Base-by-base conservation (phyloP, 2,797 vertebrate genomes). In the Euthynnus affinis region DNA sequence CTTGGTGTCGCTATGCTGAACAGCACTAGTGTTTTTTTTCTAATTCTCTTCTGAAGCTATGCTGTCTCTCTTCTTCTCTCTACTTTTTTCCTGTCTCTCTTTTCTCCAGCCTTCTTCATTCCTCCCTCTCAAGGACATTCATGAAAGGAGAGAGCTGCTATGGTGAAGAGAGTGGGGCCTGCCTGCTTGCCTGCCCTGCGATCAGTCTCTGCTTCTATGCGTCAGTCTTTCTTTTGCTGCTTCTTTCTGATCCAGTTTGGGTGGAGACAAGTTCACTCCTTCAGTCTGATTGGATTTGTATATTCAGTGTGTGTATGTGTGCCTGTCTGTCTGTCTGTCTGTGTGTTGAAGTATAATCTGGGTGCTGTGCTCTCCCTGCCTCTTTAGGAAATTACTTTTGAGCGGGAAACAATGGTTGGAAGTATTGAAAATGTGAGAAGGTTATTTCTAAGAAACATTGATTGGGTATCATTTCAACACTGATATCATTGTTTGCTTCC, bases 81-180 rank as follows among this genome's bases (percentile, higher is more conserved):
- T 92, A 51, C 84, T 76, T 86, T 85, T 95, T 95, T 95, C 95
- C 91, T 94, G 93, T 95, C 92, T 93, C 83, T 80, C 84, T 93
- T 83, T 80, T 70, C 74, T 88, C 76, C 68, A 72, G 91, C 93
- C 94, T 92, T 95, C 94, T 93, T 95, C 83, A 94, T 96, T 96
- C 95, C 93, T 96, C 94, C 94, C 91, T 94, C 95, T 97, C 98
- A 98, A 99, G 98, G 97, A 96, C 98, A 93, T 93, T 92, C 91
- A 91, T 94, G 87, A 94, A 95, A 95, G 90, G 69, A 86, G 89
- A 89, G 89, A 89, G 88, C 87, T 80, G 87, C 81, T 75, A 71
- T 74, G 70, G 80, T 69, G 71, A 78, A 87, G 76, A 83, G 86
- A 87, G 88, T 69, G 81, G 56, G 80, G 85, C 82, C 87, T 84